Base-by-base conservation (phyloP, 2,797 vertebrate species). In the Benthosema pterotum region DNA sequence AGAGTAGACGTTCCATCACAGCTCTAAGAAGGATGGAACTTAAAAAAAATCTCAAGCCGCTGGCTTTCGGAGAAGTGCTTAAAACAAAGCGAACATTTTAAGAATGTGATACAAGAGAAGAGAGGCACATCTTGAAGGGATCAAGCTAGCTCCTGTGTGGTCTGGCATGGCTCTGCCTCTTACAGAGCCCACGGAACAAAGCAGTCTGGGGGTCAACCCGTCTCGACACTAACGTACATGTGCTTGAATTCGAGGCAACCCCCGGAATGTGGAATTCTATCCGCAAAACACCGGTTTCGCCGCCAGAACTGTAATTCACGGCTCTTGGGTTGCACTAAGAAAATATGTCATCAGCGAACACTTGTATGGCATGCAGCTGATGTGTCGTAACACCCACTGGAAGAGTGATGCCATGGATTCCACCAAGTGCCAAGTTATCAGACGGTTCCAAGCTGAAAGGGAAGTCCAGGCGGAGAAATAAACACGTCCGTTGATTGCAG, bases 401-500 rank as follows among this genome's bases (percentile, higher is more conserved):
- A 60, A 2, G 19, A 57, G 5, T 19, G 14, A 16, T 55, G 53
- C n/a, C 32, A 55, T 42, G n/a, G 45, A 13, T 46, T 46, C 45
- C 12, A n/a, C 12, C 45, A 7, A 15, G 45, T 46, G 45, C 45
- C n/a, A 6, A 5, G 45, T 15, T 46, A 46, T 15, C 45, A 46
- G 45, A 8, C 43, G 9, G 28, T 32, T n/a, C 14, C 7, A 13
- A n/a, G 43, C 45, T 43, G 11, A 15, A 57, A 11, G 22, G 18
- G 11, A 28, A 22, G 52, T 38, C 18, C 11, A 48, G 45, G 16
- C 18, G 3, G 32, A 42, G 51, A 67, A 63, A 66, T 66, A 69
- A 63, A 72, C 51, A 46, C 14, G 43, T 19, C 65, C 50, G 57
- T 38, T 72, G 70, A 72, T 67, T 75, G 63, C 64, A 38, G 60